Evolutionary conservation across 2,888 invertebrate species (phyloP).

Genomic region (Orthonevra nobilis): DNA sequence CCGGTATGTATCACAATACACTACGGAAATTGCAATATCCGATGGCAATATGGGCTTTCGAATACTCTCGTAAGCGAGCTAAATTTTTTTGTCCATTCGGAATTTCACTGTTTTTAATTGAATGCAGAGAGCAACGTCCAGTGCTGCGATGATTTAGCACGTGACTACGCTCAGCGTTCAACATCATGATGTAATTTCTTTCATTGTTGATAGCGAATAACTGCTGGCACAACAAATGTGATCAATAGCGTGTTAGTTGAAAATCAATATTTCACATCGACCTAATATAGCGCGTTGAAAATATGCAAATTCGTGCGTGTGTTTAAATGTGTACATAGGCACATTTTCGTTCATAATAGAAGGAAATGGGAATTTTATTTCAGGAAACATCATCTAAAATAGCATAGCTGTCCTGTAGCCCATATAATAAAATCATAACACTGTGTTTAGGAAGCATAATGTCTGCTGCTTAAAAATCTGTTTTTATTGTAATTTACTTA

Average conservation of each 20-base stretch:
- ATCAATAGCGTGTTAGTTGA: conserved; percentile 3
- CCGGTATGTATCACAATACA: conserved; percentile 32
- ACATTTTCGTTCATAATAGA: not conserved
- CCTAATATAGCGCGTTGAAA: not conserved
- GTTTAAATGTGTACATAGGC: not conserved
- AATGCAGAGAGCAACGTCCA: conserved; percentile 21
- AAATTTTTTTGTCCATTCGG: conserved; percentile 36
- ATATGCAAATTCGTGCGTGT: too few species aligned
- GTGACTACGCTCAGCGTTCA: conserved; percentile 12
- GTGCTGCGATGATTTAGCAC: conserved; percentile 32
- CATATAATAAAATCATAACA: too few species aligned
- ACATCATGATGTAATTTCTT: not conserved
- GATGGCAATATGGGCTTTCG: conserved; percentile 41
- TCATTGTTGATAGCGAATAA: not conserved
- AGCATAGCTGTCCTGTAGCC: not conserved
- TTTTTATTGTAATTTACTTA: too few species aligned
- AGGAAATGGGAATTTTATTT: not conserved
- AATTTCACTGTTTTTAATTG: conserved; percentile 50
- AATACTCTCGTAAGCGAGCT: conserved; percentile 37
- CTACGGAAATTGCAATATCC: conserved; percentile 60
- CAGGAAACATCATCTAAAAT: not conserved
- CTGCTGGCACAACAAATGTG: not conserved
- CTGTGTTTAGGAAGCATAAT: too few species aligned
- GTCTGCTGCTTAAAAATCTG: too few species aligned
- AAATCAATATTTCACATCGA: not conserved